These are phyloP conservation scores for Pararge aegeria DNA, from an alignment of 1,140 invertebrate genomes.

Conservation along the genomic window DNA sequence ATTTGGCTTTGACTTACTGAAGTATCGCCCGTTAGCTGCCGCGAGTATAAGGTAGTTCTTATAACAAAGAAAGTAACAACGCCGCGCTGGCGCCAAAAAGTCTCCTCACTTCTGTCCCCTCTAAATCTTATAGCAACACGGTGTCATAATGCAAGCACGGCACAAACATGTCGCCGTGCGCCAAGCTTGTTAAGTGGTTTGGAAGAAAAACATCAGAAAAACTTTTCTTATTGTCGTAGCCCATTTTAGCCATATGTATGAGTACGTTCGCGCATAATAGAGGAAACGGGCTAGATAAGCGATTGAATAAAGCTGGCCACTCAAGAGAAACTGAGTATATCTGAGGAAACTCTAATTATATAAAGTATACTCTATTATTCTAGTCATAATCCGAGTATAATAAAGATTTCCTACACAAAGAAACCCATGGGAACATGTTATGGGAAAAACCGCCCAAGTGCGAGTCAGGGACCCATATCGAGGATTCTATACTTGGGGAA, in stretches of 20 bases:
- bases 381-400: no score
- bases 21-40: slow-evolving; percentile 10
- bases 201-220: slow-evolving; percentile 78
- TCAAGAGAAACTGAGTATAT: not conserved
- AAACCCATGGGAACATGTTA: no score
- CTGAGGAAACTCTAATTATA: no score
- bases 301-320: not conserved
- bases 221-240: slow-evolving; percentile 75
- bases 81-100: slow-evolving; percentile 59
- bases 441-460: no score
- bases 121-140: slow-evolving; percentile 75
- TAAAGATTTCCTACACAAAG: no score
- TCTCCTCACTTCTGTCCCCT: slow-evolving; percentile 72
- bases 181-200: slow-evolving; percentile 79
- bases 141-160: slow-evolving; percentile 78
- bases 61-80: slow-evolving; percentile 53
- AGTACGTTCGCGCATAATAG: slow-evolving; percentile 19
- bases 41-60: slow-evolving; percentile 33
- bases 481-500: no score
- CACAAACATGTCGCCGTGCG: slow-evolving; percentile 77
- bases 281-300: slow-evolving; percentile 1
- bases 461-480: no score
- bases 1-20: not conserved
- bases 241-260: slow-evolving; percentile 59
- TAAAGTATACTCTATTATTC: no score